These are phyloP conservation scores for Stramonita haemastoma DNA, from an alignment of 2,888 invertebrate species.

Conservation along the genomic window DNA sequence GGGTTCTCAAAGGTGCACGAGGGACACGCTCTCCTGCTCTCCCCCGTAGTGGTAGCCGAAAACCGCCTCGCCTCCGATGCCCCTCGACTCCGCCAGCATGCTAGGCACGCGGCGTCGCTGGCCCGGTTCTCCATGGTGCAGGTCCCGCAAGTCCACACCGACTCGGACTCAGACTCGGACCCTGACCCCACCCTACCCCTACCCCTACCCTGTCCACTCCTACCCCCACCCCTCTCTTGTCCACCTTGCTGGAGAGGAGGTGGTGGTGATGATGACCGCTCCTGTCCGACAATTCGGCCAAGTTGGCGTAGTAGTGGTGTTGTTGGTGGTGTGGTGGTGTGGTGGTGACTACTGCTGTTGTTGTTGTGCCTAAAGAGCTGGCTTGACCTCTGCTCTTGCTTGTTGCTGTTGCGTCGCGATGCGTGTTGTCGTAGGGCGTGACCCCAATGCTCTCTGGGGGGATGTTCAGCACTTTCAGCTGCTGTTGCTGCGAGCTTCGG, in stretches of 20 bases:
- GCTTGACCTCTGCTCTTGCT: no score
- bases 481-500: not conserved
- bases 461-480: slow-evolving; percentile 1
- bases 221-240: no score
- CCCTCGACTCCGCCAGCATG: slow-evolving; percentile 37
- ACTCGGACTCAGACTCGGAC: no score
- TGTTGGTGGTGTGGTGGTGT: no score
- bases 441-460: not conserved
- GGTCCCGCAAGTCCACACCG: slow-evolving; percentile 41
- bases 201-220: no score
- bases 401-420: not conserved
- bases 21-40: slow-evolving; percentile 39
- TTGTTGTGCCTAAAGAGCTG: not conserved
- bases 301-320: not conserved
- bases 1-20: slow-evolving; percentile 45
- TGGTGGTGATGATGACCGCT: not conserved
- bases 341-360: not conserved
- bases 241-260: no score
- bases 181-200: no score
- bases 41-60: slow-evolving; percentile 21
- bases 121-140: slow-evolving; percentile 43
- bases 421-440: not conserved
- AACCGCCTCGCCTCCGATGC: slow-evolving; percentile 30
- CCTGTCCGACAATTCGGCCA: not conserved
- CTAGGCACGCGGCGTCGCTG: slow-evolving; percentile 30